Evolutionary conservation across 1,140 invertebrate species (phyloP), one percentile per base, ranked within the genome.

Genomic region (Stegodyphus mimosarum): DNA sequence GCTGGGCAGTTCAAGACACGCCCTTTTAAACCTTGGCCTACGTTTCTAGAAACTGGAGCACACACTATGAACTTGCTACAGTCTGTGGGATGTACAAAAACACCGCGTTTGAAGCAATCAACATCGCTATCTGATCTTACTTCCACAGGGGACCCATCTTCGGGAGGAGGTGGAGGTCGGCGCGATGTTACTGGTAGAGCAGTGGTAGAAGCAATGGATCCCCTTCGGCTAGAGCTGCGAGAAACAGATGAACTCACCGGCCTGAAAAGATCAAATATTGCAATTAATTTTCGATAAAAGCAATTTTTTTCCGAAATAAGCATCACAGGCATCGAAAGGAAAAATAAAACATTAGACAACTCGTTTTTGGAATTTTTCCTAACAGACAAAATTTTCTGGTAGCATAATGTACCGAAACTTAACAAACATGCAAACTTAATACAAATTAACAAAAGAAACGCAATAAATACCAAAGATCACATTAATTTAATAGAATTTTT

Each of bases 51-150:
- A 48, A 87, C 81, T 50, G 88, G 88, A 18, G 88, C 88, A 66
- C 88, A 89, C 3, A 89, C 88, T n/a, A 89, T 87, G 77, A 89
- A 89, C 71, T 87, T 87, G 18, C 88, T 88, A 74, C 88, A 89
- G 63, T 87, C 88, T 6, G 67, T 75, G 4, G 88, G 88, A 67
- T 89, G 88, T 13, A 87, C 80, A 70, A 88, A 89, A 6, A 89
- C 88, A 15, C 88, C 88, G 13, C 88, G 88, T 18, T 86, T 86
- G 52, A 67, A 73, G 73, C 88, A 89, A 2, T 78, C 89, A n/a
- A 88, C 60, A 72, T 87, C 75, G 69, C 83, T 71, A 67, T 84
- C 18, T 49, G 86, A 83, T 48, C 72, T 6, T n/a, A 83, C 64
- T 17, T 17, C 67, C 81, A 87, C 75, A 13, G 86, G 70, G 33